These are phyloP conservation scores for Drosophila birchii DNA, from an alignment of 2,888 invertebrate genomes.

Conservation along the genomic window DNA sequence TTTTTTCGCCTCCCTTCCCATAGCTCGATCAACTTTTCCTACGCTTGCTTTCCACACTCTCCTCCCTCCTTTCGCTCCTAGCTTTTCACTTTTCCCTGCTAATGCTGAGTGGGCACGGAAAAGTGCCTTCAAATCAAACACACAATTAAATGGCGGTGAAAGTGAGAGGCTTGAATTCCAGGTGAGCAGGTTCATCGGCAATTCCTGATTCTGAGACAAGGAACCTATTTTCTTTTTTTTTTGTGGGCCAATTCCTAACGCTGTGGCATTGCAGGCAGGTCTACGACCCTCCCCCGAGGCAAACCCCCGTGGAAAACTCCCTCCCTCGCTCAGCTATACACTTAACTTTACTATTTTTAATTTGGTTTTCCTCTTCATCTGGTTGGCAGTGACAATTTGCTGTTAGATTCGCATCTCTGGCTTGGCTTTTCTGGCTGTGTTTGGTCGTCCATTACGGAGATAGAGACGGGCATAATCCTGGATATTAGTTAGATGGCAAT, in stretches of 20 bases:
- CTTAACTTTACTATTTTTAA: constrained; percentile 26
- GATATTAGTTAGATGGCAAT: not conserved
- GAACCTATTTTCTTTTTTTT: constrained; percentile 30
- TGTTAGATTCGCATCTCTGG: constrained; percentile 52
- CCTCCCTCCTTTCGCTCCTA: constrained; percentile 9
- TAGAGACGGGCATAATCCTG: not conserved
- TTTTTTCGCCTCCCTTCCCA: constrained; percentile 46
- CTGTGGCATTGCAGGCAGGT: constrained; percentile 32
- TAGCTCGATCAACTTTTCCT: constrained; percentile 9
- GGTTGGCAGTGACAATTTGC: constrained; percentile 67
- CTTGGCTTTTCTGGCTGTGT: constrained; percentile 63
- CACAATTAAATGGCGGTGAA: constrained; percentile 8
- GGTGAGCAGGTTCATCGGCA: constrained; percentile 31
- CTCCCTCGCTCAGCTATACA: constrained; percentile 20
- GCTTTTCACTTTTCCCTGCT: constrained; percentile 16
- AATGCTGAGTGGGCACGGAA: constrained; percentile 55
- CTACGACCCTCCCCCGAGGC: not conserved
- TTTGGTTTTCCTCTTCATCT: constrained; percentile 22
- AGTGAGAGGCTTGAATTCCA: constrained; percentile 31
- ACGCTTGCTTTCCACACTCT: constrained; percentile 4
- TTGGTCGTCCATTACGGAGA: constrained; percentile 40
- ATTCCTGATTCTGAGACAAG: constrained; percentile 44
- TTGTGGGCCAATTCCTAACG: constrained; percentile 27
- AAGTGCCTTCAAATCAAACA: constrained; percentile 9
- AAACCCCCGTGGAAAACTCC: not conserved